Evolutionary conservation across 2,888 invertebrate species (phyloP), one percentile per base, ranked within the genome.

Genomic region (Synergus japonicus): DNA sequence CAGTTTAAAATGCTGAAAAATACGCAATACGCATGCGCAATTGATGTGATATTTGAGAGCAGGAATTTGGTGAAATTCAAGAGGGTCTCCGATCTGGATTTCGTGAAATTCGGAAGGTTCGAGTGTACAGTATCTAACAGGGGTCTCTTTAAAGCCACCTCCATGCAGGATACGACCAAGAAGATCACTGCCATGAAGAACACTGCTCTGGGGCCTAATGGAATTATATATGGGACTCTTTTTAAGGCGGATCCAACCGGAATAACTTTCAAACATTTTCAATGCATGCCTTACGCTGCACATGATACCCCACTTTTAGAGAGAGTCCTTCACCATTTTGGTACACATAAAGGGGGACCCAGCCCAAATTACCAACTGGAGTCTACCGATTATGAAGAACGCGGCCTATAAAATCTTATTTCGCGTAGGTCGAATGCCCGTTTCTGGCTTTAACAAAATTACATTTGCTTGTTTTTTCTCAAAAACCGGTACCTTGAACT

Each of bases 321-420:
- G 83, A 46, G 29, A 73, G 1, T 80, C 83, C 0, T 80, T 79
- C 67, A 85, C 85, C 18, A 81, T 86, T 3, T 77, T 87, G 1
- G 64, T 85, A 22, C 78, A 83, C 65, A 83, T 85, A 18, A 79
- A 82, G 37, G 82, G 78, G n/a, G 79, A 79, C 8, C 41, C 66
- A 8, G 46, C 78, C 63, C 82, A 84, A 44, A 81, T 85, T 3
- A 77, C 78, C 10, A 90, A 89, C 83, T 91, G 90, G 90, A 79
- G 88, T 3, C 87, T 89, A 8, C 85, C 90, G 3, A 86, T 89
- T 0, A 85, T 90, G 77, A 84, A 87, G 0, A 82, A 83, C 22
- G 81, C 82, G 0, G 65, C 78, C 0, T 77, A 82, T 4, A 84
- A 84, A 63, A 81, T 85, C 5, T 84, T 84, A 1, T 29, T 29